These are phyloP conservation scores for Dicyrtoma fusca DNA, from an alignment of 2,888 invertebrate genomes.

Conservation along the genomic window DNA sequence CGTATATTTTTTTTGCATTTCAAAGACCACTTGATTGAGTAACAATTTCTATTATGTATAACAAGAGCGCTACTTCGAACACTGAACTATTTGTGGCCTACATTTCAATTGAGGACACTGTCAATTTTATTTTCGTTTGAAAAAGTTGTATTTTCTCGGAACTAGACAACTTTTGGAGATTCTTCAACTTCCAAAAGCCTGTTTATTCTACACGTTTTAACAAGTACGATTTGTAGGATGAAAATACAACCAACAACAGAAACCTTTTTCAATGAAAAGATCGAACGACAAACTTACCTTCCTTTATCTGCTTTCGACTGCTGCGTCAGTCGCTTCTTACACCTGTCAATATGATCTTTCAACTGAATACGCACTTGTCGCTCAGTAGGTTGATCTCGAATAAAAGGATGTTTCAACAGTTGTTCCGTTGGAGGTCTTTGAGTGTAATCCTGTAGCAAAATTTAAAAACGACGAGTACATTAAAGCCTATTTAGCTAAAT, in stretches of 20 bases:
- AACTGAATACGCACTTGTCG: conserved; percentile 96
- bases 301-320: conserved; percentile 66
- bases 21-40: too few relatives aligned
- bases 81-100: too few relatives aligned
- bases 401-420: conserved; percentile 94
- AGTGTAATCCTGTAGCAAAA: conserved; percentile 89
- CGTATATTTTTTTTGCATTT: too few relatives aligned
- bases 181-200: too few relatives aligned
- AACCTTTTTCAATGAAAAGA: not conserved
- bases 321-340: conserved; percentile 74
- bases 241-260: not conserved
- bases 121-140: too few relatives aligned
- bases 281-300: conserved; percentile 58
- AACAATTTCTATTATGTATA: too few relatives aligned
- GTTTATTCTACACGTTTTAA: not conserved
- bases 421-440: conserved; percentile 98
- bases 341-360: conserved; percentile 98
- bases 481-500: too few relatives aligned
- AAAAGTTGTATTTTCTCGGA: too few relatives aligned
- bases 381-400: conserved; percentile 98
- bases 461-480: too few relatives aligned
- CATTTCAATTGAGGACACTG: too few relatives aligned
- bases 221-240: not conserved
- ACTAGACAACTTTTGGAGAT: too few relatives aligned
- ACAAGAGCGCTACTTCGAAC: too few relatives aligned